Evolutionary conservation across 2,797 vertebrate genomes (phyloP), one percentile per base, ranked within the genome.

Genomic region (Poecilia gillii): DNA sequence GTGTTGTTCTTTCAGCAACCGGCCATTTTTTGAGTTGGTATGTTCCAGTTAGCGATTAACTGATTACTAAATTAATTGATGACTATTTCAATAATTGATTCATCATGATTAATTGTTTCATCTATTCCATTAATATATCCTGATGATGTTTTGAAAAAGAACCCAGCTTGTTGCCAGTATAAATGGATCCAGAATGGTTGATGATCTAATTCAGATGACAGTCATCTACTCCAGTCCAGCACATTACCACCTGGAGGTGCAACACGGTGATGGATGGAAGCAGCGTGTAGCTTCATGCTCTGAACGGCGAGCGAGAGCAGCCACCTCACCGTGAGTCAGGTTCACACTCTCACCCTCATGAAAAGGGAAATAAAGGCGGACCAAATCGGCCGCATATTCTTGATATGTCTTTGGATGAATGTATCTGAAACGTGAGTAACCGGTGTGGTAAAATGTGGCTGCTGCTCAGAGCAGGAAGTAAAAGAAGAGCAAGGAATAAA

Each of bases 241-340:
- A 51, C 75, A 71, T 70, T 70, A 70, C 66, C 39, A 71, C 68
- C 68, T 11, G 41, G 43, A 84, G 81, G 88, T 88, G 88, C 79
- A 88, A 87, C 72, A 25, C 16, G 0, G 78, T 12, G 79, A 79
- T 8, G 74, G 71, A 53, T 75, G 80, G 59, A 72, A 73, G 81
- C 66, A 49, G 77, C 82, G 75, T 75, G 85, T 88, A 64, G 82
- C 75, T 66, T 75, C 81, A 33, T 45, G 84, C 14, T 18, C 41
- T 3, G 20, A n/a, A 36, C 13, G 74, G 73, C 74, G 85, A 85
- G 73, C 72, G 72, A 74, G 78, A 62, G 47, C 51, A 68, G 81
- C 84, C 77, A 90, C 83, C 72, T 78, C 87, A 81, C 73, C 59
- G 18, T 86, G 89, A 91, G 86, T 92, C 90, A 91, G 81, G 81